Percentiles rank a stretch among this genome's conserved stretches.
Evolutionary conservation across 2,797 vertebrate species (phyloP).

Genomic region (Xiphophorus birchmanni): DNA sequence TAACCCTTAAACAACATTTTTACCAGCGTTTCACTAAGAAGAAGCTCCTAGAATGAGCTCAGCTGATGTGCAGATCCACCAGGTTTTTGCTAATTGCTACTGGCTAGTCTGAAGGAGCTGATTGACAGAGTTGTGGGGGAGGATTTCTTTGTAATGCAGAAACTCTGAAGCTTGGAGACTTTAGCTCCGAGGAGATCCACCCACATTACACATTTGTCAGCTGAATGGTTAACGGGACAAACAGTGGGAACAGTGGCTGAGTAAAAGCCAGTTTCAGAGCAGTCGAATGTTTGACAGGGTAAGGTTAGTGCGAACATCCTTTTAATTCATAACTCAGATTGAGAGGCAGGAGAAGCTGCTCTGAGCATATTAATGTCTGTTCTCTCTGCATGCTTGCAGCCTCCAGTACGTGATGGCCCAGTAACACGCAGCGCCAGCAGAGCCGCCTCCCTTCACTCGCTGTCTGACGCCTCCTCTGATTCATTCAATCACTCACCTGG

Average conservation of each 20-base stretch:
- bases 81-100: no score
- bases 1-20: no score
- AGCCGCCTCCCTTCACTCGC: conserved; percentile 82
- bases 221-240: background rate
- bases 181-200: no score
- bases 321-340: conserved; percentile 1
- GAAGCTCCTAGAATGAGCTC: no score
- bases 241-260: background rate
- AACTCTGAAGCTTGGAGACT: no score
- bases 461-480: conserved; percentile 86
- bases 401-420: conserved; percentile 82
- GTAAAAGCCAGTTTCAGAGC: conserved; percentile 4
- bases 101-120: no score
- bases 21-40: no score
- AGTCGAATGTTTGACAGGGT: conserved; percentile 1
- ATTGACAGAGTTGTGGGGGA: no score
- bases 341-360: background rate
- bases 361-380: conserved; percentile 23
- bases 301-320: background rate
- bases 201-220: no score
- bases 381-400: conserved; percentile 77
- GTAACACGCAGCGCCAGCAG: conserved; percentile 73
- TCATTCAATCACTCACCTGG: conserved; percentile 84
- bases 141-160: no score
- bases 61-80: no score